Base-by-base conservation (phyloP, 37 sponge, comb jelly and placozoan species). In the Diacarnus erythraeanus region DNA sequence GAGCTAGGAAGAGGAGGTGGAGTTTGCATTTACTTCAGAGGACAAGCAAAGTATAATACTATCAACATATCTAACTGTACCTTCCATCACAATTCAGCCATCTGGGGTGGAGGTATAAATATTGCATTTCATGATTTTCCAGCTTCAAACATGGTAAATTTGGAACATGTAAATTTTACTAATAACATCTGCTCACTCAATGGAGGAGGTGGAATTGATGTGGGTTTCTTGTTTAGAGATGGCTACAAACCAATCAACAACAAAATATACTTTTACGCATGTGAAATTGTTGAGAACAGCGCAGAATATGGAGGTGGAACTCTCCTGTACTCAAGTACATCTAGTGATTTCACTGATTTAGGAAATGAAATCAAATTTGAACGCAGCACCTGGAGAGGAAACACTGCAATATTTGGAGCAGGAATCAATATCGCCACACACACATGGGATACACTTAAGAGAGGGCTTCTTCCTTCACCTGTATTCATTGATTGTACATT, bases 91-190 rank as follows among this genome's bases (percentile, higher is more conserved):
- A 89, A 89, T 25, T 33, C 22, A 47, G 90, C 84, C 17, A 69
- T 76, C 38, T 89, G 69, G 59, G 90, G 90, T 57, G 90, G 85
- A 31, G 90, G 84, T 20, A 6, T 47, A 6, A 15, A 47, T 12
- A 15, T 47, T 6, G 51, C 51, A 47, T 15, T 47, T 15, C 51
- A 47, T 15, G 51, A 47, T 15, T 6, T 15, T 47, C 12, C 51
- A 15, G 51, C 10, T 12, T 15, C 10, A 15, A 47, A 47, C 12
- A 6, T 15, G 12, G 51, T 47, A 47, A 47, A 15, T 15, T 15
- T 47, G 10, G 12, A 47, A 12, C 6, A 47, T 47, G 6, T 12
- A 47, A 47, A 47, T 12, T 47, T 47, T 47, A 15, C 6, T 47
- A 6, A 47, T 15, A 47, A 47, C 12, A 12, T 15, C 12, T 47